A percentile compares a stretch with the other conserved stretches of the same genome.
Conservation (phyloP, 2,797 vertebrate species). For the Protosalanx chinensis region DNA sequence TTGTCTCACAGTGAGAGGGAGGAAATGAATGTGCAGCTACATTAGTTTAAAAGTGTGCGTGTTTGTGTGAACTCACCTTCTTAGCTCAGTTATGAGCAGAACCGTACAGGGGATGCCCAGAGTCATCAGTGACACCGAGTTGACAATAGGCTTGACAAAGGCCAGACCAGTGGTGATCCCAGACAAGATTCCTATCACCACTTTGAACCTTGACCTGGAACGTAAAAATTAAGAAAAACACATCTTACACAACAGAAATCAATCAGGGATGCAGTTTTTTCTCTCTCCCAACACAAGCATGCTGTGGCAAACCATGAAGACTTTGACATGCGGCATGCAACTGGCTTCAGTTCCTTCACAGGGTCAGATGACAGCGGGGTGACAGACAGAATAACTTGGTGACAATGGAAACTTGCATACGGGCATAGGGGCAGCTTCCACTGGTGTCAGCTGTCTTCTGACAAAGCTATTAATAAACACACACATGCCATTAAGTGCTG, state of each 20-base stretch:
- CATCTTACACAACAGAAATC: slow-evolving; percentile 1
- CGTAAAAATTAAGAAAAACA: slow-evolving; percentile 24
- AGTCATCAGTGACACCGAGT: slow-evolving; percentile 93
- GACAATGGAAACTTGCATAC: slow-evolving; percentile 61
- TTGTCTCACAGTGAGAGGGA: background rate
- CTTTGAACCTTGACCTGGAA: slow-evolving; percentile 91
- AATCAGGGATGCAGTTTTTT: background rate
- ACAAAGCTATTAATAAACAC: slow-evolving; percentile 65
- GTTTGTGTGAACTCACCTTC: slow-evolving; percentile 76
- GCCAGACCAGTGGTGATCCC: slow-evolving; percentile 89
- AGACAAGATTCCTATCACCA: slow-evolving; percentile 87
- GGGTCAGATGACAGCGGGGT: slow-evolving; percentile 25
- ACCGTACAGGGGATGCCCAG: slow-evolving; percentile 91
- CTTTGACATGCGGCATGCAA: background rate
- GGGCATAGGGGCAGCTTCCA: slow-evolving; percentile 60
- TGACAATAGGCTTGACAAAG: slow-evolving; percentile 94
- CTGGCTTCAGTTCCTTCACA: slow-evolving; percentile 9
- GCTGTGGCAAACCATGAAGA: background rate
- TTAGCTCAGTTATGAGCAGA: slow-evolving; percentile 89
- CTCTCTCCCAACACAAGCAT: background rate
- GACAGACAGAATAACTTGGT: slow-evolving; percentile 21
- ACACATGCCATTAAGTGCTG: slow-evolving; percentile 35
- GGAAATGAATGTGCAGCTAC: background rate
- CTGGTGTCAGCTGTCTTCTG: slow-evolving; percentile 63
- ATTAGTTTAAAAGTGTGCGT: background rate